Conservation (phyloP, 2,113 vertebrate genomes). For the Hippopotamus amphibius region DNA sequence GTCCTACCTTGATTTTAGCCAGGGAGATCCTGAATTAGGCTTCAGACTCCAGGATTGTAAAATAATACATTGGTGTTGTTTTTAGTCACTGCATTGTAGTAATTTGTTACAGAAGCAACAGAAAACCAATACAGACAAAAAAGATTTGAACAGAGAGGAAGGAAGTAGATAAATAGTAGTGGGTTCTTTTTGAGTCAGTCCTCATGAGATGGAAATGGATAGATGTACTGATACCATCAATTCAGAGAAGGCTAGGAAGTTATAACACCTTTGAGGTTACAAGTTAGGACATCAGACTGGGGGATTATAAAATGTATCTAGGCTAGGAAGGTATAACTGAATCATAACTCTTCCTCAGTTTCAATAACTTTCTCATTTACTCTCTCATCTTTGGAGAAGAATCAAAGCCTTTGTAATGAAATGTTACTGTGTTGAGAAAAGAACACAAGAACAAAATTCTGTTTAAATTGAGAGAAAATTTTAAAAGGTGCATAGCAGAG, state of each 20-base stretch:
- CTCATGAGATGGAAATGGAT: constrained; percentile 19
- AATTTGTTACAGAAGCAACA: not conserved
- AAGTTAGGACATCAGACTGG: constrained; percentile 29
- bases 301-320: constrained; percentile 46
- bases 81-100: not conserved
- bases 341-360: constrained; percentile 65
- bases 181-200: not conserved
- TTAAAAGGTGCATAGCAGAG: constrained; percentile 24
- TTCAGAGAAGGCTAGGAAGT: constrained; percentile 16
- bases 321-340: constrained; percentile 13
- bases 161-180: not conserved
- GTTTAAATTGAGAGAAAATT: constrained; percentile 68
- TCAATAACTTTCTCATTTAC: constrained; percentile 73
- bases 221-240: not conserved
- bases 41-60: not conserved
- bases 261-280: constrained; percentile 42
- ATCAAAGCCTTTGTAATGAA: constrained; percentile 68
- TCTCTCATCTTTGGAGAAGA: constrained; percentile 66
- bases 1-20: not conserved
- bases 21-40: not conserved
- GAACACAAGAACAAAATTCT: constrained; percentile 56
- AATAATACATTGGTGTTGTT: not conserved
- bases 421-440: constrained; percentile 74
- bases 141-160: not conserved
- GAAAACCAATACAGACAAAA: not conserved